Evolutionary conservation across 2,797 vertebrate species (phyloP).

Genomic region (Babyrousa celebensis): DNA sequence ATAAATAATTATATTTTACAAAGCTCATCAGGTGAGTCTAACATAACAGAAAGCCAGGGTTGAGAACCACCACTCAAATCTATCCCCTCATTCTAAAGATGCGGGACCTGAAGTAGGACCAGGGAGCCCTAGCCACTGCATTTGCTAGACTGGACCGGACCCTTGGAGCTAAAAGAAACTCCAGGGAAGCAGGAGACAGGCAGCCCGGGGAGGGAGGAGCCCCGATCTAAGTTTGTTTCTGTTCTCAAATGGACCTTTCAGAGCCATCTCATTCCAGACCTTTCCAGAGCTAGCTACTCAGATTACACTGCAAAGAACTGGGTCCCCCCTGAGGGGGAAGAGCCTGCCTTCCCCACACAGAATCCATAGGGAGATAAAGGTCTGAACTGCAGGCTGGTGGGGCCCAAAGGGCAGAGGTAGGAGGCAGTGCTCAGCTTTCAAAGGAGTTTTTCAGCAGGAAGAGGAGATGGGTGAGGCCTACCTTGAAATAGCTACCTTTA

Average conservation of each 20-base stretch:
- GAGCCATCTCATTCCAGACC: not conserved
- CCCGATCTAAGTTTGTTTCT: not conserved
- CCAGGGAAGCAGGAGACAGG: not conserved
- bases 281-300: not conserved
- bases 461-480: slow-evolving; percentile 70
- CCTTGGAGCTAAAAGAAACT: not conserved
- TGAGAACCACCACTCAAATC: slow-evolving; percentile 3
- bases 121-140: not conserved
- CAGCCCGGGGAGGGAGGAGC: not conserved
- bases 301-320: slow-evolving; percentile 4
- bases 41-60: not conserved
- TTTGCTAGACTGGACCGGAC: not conserved
- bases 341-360: not conserved
- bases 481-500: slow-evolving; percentile 70
- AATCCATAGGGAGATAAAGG: not conserved
- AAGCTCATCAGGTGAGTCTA: not conserved
- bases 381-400: not conserved
- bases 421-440: not conserved
- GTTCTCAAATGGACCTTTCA: not conserved
- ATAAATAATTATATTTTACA: slow-evolving; percentile 35
- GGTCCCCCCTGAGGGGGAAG: not conserved
- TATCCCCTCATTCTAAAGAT: not conserved
- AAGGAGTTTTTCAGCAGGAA: slow-evolving; percentile 55
- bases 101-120: not conserved
- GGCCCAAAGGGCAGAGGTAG: not conserved